Evolutionary conservation across 2,888 invertebrate species (phyloP).

Genomic region (Amorpha juglandis): DNA sequence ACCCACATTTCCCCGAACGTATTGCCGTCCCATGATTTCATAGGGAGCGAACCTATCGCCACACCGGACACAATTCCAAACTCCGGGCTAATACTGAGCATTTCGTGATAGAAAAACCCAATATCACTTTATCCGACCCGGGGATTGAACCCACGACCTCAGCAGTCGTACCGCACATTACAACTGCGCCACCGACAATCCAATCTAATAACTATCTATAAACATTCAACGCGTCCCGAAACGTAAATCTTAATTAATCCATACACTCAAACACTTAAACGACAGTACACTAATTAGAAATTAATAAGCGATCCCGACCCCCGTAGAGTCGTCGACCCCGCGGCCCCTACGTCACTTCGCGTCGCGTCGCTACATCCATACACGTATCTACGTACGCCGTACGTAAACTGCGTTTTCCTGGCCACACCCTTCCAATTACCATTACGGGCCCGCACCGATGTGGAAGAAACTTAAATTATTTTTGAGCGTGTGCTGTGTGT

Average conservation of each 20-base stretch:
- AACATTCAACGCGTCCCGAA: neutral
- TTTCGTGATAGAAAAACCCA: no score
- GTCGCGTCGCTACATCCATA: neutral
- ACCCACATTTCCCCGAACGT: no score
- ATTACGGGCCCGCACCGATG: slow-evolving; percentile 65
- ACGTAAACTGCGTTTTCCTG: slow-evolving; percentile 61
- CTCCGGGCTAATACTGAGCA: no score
- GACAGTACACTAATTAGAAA: slow-evolving; percentile 35
- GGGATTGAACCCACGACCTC: no score
- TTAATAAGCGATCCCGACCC: slow-evolving; percentile 31
- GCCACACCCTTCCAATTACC: slow-evolving; percentile 74
- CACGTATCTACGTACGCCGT: slow-evolving; percentile 32
- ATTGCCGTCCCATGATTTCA: no score
- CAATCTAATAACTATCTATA: no score
- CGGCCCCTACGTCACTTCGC: slow-evolving; percentile 17
- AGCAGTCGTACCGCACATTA: no score
- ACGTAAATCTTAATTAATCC: slow-evolving; percentile 23
- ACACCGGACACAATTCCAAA: no score
- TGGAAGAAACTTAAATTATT: slow-evolving; percentile 72
- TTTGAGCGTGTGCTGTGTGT: slow-evolving; percentile 41
- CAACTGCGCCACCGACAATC: no score
- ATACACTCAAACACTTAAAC: slow-evolving; percentile 20
- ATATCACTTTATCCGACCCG: no score
- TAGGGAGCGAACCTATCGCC: no score
- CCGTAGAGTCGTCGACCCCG: slow-evolving; percentile 44